Base-by-base conservation (phyloP, 2,113 vertebrate species). In the Pagrus major region DNA sequence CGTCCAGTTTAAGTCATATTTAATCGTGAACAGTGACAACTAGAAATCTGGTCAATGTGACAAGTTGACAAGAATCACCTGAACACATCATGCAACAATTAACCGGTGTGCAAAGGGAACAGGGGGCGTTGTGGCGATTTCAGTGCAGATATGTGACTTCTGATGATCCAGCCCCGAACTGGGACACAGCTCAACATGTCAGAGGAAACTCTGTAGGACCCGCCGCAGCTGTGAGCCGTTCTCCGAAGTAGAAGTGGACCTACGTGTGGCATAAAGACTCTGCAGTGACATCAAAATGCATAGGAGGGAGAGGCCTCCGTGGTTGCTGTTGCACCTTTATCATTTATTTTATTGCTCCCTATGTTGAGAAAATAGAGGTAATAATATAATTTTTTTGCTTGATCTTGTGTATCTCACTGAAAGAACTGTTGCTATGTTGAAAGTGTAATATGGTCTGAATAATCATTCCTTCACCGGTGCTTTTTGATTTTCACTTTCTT, bases 401-500 rank as follows among this genome's bases (percentile, higher is more conserved):
- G 55, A 85, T 87, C 20, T 6, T 66, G 58, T 74, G 33, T 64
- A 70, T 84, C 41, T 81, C 51, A 52, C 67, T 64, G 41, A 41
- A 71, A 82, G 68, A 64, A 75, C 65, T 67, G 51, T 72, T 6
- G 51, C 72, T 6, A 55, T 71, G 31, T 60, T 67, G 35, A 46
- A 59, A 76, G 25, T 86, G 54, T 58, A 66, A 59, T 64, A 56
- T 20, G 18, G 41, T 76, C 49, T 83, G 46, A 71, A 81, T 65
- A 81, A 88, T 84, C 86, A 92, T 92, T 94, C 90, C 86, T 89
- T 88, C 39, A 80, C 61, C 3, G 47, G 20, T 63, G 37, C 15
- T 78, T 46, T n/a, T 51, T 61, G 49, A 74, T 83, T 71, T 42
- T 78, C n/a, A 33, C 16, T 27, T 68, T 33, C n/a, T 29, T 56